phyloP scores from a whole-genome alignment of 2,113 vertebrate genomes.

The Camelus dromedarius region DNA sequence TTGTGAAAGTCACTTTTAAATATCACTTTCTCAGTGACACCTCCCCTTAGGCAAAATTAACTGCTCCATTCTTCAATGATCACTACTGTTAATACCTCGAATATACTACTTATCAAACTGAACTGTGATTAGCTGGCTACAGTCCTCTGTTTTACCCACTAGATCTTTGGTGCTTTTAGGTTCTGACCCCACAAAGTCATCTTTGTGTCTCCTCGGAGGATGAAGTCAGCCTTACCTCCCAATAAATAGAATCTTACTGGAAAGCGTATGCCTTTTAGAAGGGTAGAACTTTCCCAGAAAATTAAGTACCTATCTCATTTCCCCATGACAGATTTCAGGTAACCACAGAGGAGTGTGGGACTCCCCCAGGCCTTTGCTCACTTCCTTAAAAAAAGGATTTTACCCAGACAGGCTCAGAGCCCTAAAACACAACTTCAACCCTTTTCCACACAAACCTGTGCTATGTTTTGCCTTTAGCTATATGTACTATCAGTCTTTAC shows the following conservation, averaged over 20 bases:
- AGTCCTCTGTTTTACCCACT: background rate
- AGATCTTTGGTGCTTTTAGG: background rate
- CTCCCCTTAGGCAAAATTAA: constrained; percentile 29
- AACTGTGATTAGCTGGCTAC: background rate
- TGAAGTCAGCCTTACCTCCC: background rate
- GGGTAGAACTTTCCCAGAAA: background rate
- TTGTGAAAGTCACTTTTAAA: background rate
- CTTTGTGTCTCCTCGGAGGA: background rate
- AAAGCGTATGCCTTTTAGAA: background rate
- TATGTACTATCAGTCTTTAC: background rate
- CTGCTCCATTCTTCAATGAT: background rate
- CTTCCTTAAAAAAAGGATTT: background rate
- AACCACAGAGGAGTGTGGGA: background rate
- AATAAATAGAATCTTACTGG: background rate
- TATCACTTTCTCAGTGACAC: background rate
- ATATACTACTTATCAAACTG: background rate
- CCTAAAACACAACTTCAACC: background rate
- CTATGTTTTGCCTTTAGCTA: background rate
- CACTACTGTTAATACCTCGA: background rate
- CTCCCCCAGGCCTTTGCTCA: background rate
- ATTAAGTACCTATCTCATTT: background rate
- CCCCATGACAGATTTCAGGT: background rate
- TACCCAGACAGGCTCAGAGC: background rate
- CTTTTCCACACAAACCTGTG: background rate
- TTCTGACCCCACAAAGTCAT: background rate